These are phyloP conservation scores for Delia radicum DNA, from an alignment of 1,140 invertebrate species.

Conservation along the genomic window DNA sequence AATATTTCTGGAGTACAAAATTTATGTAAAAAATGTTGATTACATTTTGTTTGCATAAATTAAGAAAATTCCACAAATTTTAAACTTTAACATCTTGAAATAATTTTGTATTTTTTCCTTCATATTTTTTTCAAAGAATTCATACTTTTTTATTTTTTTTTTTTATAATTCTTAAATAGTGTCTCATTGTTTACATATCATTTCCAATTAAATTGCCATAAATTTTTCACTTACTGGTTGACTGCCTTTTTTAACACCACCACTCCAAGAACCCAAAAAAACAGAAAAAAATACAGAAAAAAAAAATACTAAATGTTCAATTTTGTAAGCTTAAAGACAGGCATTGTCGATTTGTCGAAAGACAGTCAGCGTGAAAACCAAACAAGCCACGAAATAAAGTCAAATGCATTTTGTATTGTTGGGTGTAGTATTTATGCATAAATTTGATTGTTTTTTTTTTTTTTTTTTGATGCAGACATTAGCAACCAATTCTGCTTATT, in stretches of 20 bases:
- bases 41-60: too few species aligned
- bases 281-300: neutral
- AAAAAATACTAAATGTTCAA: too few species aligned
- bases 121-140: neutral
- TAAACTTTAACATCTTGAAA: neutral
- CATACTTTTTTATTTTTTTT: neutral
- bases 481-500: neutral
- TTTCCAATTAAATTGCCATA: slow-evolving; percentile 29
- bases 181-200: slow-evolving; percentile 28
- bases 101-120: neutral
- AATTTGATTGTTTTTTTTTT: neutral
- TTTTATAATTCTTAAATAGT: slow-evolving; percentile 10
- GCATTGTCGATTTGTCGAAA: too few species aligned
- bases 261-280: neutral
- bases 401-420: neutral
- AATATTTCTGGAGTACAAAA: too few species aligned
- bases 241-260: neutral
- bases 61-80: neutral
- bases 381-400: neutral
- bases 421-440: neutral
- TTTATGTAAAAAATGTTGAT: too few species aligned
- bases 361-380: neutral
- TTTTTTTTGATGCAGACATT: neutral
- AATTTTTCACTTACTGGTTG: slow-evolving; percentile 25
- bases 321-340: neutral